Conservation (phyloP, 2,113 vertebrate genomes). For the Hippocampus zosterae region DNA sequence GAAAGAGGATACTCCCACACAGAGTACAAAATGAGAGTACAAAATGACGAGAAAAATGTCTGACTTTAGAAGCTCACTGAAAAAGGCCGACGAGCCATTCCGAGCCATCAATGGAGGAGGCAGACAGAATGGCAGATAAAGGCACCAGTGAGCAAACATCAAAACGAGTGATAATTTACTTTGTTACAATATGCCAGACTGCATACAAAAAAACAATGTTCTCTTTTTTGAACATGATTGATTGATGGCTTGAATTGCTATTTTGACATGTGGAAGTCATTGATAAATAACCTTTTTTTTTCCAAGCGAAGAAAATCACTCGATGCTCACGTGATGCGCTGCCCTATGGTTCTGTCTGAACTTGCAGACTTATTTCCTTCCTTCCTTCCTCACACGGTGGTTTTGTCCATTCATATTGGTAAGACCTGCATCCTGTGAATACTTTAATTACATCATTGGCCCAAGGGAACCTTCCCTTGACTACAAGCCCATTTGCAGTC, state of each 20-base stretch:
- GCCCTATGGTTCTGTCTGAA: slow-evolving; percentile 6
- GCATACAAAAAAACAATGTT: slow-evolving; percentile 30
- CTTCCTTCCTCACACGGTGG: not conserved
- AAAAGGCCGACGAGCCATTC: slow-evolving; percentile 40
- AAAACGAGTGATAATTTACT: slow-evolving; percentile 22
- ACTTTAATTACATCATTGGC: slow-evolving; percentile 23
- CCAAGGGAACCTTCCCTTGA: slow-evolving; percentile 21
- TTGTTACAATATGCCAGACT: slow-evolving; percentile 16
- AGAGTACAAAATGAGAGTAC: slow-evolving; percentile 10
- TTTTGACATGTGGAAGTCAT: slow-evolving; percentile 7
- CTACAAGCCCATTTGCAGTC: slow-evolving; percentile 27
- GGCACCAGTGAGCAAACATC: not conserved
- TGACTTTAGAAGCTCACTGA: slow-evolving; percentile 26
- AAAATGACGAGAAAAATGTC: slow-evolving; percentile 32
- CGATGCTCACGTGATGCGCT: not conserved
- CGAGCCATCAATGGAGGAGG: slow-evolving; percentile 11
- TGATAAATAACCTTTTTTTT: not conserved
- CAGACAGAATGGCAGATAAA: slow-evolving; percentile 25
- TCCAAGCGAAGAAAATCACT: slow-evolving; percentile 6
- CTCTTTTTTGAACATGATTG: slow-evolving; percentile 24
- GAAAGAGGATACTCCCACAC: slow-evolving; percentile 17
- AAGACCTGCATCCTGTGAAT: slow-evolving; percentile 18
- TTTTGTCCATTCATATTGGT: not conserved
- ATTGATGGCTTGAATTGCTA: slow-evolving; percentile 23
- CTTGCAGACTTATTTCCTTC: slow-evolving; percentile 2